Evolutionary conservation across 2,888 invertebrate genomes (phyloP).

Genomic region (Chrysodeixis includens): DNA sequence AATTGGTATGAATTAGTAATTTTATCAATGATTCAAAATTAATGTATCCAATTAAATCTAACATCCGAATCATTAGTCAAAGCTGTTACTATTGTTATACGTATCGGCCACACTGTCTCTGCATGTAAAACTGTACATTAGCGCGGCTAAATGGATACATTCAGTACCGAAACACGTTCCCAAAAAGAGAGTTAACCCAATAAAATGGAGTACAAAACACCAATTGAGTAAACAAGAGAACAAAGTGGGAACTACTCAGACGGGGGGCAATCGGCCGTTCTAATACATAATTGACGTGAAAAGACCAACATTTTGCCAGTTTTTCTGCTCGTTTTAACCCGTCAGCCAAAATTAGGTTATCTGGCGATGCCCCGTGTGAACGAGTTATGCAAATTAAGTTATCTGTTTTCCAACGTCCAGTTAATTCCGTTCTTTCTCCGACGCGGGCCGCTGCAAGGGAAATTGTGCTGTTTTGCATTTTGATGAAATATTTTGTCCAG

Average conservation of each 20-base stretch:
- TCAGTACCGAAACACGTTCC: neutral
- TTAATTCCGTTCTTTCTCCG: conserved; percentile 84
- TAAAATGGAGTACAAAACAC: conserved; percentile 17
- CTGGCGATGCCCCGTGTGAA: conserved; percentile 78
- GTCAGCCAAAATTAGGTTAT: conserved; percentile 82
- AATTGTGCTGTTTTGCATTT: conserved; percentile 86
- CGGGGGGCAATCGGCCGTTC: conserved; percentile 31
- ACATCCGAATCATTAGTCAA: no score
- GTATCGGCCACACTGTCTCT: neutral
- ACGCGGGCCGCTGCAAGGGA: conserved; percentile 60
- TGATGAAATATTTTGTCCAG: conserved; percentile 80
- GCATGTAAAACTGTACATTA: no score
- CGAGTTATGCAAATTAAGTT: conserved; percentile 86
- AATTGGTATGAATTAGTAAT: no score
- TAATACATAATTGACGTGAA: conserved; percentile 48
- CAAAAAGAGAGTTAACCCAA: conserved; percentile 23
- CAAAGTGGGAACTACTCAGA: conserved; percentile 12
- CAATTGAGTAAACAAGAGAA: conserved; percentile 21
- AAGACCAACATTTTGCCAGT: conserved; percentile 56
- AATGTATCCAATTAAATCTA: no score
- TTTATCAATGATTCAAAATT: no score
- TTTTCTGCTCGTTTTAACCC: conserved; percentile 73
- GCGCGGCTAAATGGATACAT: neutral
- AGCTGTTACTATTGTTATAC: no score
- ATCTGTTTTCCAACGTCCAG: conserved; percentile 85